These are phyloP conservation scores for Palloptera scutellata DNA, from an alignment of 2,888 invertebrate species.

Conservation along the genomic window DNA sequence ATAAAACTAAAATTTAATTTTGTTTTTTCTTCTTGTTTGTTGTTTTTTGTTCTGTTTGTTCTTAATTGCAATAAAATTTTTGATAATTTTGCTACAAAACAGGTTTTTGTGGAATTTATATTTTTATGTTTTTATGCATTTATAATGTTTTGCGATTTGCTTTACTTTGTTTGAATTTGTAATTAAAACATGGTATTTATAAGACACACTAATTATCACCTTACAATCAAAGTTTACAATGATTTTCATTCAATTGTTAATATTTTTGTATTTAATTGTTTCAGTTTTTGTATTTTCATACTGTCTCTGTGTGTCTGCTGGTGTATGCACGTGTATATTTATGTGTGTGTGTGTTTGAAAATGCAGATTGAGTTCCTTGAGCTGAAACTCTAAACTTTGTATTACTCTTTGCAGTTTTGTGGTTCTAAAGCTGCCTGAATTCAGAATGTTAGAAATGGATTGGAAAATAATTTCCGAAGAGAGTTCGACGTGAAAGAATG, in stretches of 20 bases:
- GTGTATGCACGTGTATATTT: constrained; percentile 23
- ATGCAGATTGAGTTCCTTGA: background rate
- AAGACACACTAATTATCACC: constrained; percentile 32
- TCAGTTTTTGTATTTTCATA: constrained; percentile 20
- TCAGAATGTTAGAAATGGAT: background rate
- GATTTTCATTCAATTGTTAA: constrained; percentile 35
- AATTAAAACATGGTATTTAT: constrained; percentile 23
- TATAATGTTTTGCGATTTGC: background rate
- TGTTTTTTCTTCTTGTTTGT: constrained; percentile 1
- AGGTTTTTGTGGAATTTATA: constrained; percentile 2
- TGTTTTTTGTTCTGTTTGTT: background rate
- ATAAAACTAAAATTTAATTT: constrained; percentile 25
- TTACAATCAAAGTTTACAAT: too few relatives aligned
- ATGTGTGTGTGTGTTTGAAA: constrained; percentile 12
- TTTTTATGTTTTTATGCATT: background rate
- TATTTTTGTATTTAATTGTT: constrained; percentile 20
- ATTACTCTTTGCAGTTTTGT: too few relatives aligned
- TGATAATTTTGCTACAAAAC: too few relatives aligned
- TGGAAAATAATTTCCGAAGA: background rate
- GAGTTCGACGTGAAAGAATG: background rate
- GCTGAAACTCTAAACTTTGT: too few relatives aligned
- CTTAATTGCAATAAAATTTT: background rate
- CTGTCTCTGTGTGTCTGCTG: background rate
- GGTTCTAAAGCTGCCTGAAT: constrained; percentile 3
- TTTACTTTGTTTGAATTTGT: background rate